These are phyloP conservation scores for Polia nebulosa DNA, from an alignment of 2,888 invertebrate species.

Conservation along the genomic window DNA sequence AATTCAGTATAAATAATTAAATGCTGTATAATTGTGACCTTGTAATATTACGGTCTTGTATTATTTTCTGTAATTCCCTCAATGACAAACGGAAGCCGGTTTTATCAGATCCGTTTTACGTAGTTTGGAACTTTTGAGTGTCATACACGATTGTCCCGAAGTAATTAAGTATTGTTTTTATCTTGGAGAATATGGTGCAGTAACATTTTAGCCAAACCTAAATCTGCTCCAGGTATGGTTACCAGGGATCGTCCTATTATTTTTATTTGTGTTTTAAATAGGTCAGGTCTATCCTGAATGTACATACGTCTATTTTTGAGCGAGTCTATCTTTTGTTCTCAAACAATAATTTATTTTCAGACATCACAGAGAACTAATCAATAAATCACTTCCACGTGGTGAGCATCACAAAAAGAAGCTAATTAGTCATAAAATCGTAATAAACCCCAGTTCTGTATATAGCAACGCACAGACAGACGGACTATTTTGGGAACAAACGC, in stretches of 20 bases:
- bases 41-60: background rate
- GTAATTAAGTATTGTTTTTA: background rate
- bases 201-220: background rate
- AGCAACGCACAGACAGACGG: slow-evolving; percentile 71
- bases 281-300: background rate
- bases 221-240: background rate
- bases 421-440: slow-evolving; percentile 61
- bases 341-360: background rate
- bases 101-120: slow-evolving; percentile 18
- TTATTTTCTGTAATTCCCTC: slow-evolving; percentile 20
- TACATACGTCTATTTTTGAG: background rate
- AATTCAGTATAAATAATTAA: slow-evolving; percentile 9
- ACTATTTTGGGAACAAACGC: slow-evolving; percentile 76
- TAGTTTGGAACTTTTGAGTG: background rate
- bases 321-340: background rate
- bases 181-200: background rate
- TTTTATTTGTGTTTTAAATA: background rate
- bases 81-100: slow-evolving; percentile 6
- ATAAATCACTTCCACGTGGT: slow-evolving; percentile 25
- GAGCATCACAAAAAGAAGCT: slow-evolving; percentile 39
- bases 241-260: background rate
- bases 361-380: slow-evolving; percentile 29
- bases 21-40: background rate
- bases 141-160: background rate
- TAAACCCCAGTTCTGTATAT: slow-evolving; percentile 61